Evolutionary conservation across 2,888 invertebrate genomes (phyloP).

Genomic region (Actias luna): DNA sequence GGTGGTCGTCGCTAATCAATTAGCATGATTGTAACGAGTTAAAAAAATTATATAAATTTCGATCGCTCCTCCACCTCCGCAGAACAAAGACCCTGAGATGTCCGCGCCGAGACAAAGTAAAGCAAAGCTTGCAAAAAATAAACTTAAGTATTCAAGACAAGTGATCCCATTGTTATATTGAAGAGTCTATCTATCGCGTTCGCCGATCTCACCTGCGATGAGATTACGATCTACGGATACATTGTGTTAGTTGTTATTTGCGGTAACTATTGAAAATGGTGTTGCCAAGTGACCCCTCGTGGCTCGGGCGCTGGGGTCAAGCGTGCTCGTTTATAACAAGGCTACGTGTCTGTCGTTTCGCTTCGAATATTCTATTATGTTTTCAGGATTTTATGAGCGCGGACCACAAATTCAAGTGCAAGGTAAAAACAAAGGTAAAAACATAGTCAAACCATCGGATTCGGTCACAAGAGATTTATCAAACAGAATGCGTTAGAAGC

Average conservation of each 20-base stretch:
- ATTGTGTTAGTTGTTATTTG: slow-evolving; percentile 6
- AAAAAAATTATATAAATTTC: too few species aligned
- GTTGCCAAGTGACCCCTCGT: neutral
- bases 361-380: neutral
- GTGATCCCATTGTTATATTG: slow-evolving; percentile 11
- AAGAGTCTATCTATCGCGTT: neutral
- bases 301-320: neutral
- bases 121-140: neutral
- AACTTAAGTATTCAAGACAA: slow-evolving; percentile 11
- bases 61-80: neutral
- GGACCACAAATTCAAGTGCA: neutral
- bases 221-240: neutral
- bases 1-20: too few species aligned
- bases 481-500: too few species aligned
- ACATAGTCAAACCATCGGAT: too few species aligned
- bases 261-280: neutral
- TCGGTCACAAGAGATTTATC: too few species aligned
- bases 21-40: too few species aligned
- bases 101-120: neutral
- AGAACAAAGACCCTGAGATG: neutral
- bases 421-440: neutral
- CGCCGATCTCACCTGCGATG: slow-evolving; percentile 3
- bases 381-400: neutral
- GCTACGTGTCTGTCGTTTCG: neutral
- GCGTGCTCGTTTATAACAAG: neutral